Evolutionary conservation across 1,140 invertebrate genomes (phyloP).

Genomic region (Anthonomus grandis): DNA sequence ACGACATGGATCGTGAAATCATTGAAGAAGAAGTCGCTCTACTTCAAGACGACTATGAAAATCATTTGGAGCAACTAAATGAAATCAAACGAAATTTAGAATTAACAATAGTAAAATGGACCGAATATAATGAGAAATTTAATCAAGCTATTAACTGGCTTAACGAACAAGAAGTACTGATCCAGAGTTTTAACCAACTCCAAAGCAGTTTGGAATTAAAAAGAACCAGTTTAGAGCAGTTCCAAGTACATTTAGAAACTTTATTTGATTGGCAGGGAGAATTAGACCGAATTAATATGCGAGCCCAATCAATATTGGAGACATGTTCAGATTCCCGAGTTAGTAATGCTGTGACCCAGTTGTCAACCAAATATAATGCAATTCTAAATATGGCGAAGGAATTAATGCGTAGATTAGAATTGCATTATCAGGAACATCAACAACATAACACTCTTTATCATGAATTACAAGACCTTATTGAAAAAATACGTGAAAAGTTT

Average conservation of each 20-base stretch:
- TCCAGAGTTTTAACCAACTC: constrained; percentile 87
- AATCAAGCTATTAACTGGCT: constrained; percentile 86
- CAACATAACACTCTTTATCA: constrained; percentile 84
- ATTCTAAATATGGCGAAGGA: constrained; percentile 89
- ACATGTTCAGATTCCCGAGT: constrained; percentile 91
- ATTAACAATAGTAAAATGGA: constrained; percentile 90
- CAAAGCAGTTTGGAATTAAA: constrained; percentile 88
- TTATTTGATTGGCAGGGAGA: constrained; percentile 93
- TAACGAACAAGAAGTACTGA: constrained; percentile 77
- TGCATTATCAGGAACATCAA: constrained; percentile 90
- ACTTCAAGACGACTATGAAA: constrained; percentile 84
- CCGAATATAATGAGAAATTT: constrained; percentile 92
- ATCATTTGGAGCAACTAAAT: constrained; percentile 72
- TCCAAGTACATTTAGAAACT: constrained; percentile 85
- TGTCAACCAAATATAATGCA: constrained; percentile 92
- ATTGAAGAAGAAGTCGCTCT: constrained; percentile 89
- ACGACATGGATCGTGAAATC: constrained; percentile 82
- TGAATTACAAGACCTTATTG: constrained; percentile 90
- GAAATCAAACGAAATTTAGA: constrained; percentile 82
- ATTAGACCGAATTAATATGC: constrained; percentile 87
- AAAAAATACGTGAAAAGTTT: constrained; percentile 78
- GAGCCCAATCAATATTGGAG: constrained; percentile 83
- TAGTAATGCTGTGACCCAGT: constrained; percentile 89
- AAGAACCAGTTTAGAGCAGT: constrained; percentile 83
- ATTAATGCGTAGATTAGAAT: constrained; percentile 83